Conservation (phyloP, 2,888 invertebrate genomes). For the Tenthredo mesomela region DNA sequence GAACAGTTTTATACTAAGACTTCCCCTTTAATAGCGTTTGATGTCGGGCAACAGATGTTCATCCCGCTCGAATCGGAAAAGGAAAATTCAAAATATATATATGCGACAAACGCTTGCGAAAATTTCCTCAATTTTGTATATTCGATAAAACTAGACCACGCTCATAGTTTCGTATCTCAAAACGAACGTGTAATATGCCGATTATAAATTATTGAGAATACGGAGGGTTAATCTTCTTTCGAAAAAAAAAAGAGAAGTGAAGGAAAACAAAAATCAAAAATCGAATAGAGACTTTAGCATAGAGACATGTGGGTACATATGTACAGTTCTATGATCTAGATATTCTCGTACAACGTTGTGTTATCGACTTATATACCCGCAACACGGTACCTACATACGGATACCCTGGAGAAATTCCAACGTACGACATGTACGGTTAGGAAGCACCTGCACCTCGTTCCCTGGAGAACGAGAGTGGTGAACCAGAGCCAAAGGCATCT, state of each 20-base stretch:
- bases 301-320: background rate
- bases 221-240: background rate
- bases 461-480: constrained; percentile 48
- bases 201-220: too few relatives aligned
- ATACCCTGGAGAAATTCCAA: constrained; percentile 11
- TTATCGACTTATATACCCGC: background rate
- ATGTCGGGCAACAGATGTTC: constrained; percentile 37
- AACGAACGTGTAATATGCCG: background rate
- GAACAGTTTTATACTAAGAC: background rate
- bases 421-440: constrained; percentile 32
- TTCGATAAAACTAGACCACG: background rate
- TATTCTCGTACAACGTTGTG: background rate
- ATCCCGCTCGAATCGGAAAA: background rate
- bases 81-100: constrained; percentile 17
- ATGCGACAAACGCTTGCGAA: background rate
- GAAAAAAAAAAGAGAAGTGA: background rate
- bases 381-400: background rate
- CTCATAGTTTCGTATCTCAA: background rate
- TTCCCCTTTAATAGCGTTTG: constrained; percentile 23
- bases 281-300: background rate
- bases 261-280: background rate
- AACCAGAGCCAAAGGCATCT: constrained; percentile 44
- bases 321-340: background rate
- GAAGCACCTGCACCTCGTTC: constrained; percentile 25
- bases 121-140: background rate